Evolutionary conservation across 2,888 invertebrate species (phyloP).

Genomic region (Apoderus coryli): DNA sequence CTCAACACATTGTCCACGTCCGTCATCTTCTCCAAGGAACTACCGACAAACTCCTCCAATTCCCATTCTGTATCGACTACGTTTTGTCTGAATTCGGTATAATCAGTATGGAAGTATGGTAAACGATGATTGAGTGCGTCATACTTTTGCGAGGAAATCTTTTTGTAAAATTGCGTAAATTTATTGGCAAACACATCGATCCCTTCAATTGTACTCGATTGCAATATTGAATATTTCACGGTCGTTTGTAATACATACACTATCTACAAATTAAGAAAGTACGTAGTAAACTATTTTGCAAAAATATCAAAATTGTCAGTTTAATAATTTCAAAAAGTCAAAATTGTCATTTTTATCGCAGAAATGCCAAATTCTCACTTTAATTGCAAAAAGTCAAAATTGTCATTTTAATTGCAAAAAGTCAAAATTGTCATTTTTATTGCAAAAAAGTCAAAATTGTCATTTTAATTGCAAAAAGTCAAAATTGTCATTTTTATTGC

Average conservation of each 20-base stretch:
- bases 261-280: constrained; percentile 52
- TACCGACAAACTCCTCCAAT: constrained; percentile 57
- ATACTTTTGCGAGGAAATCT: constrained; percentile 56
- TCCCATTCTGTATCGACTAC: constrained; percentile 57
- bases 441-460: too few species aligned
- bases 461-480: too few species aligned
- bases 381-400: too few species aligned
- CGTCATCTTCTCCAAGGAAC: constrained; percentile 29
- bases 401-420: too few species aligned
- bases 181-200: constrained; percentile 56
- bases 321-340: too few species aligned
- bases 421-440: too few species aligned
- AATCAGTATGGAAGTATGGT: constrained; percentile 61
- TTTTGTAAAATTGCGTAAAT: constrained; percentile 46
- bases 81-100: constrained; percentile 51
- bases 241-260: constrained; percentile 58
- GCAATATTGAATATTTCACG: constrained; percentile 56
- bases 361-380: too few species aligned
- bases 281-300: too few species aligned
- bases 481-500: too few species aligned
- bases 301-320: too few species aligned
- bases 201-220: constrained; percentile 65
- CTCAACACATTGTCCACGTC: constrained; percentile 30
- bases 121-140: constrained; percentile 70
- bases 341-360: too few species aligned